phyloP scores from a whole-genome alignment of 2,797 vertebrate species.

The Poeciliopsis turneri region DNA sequence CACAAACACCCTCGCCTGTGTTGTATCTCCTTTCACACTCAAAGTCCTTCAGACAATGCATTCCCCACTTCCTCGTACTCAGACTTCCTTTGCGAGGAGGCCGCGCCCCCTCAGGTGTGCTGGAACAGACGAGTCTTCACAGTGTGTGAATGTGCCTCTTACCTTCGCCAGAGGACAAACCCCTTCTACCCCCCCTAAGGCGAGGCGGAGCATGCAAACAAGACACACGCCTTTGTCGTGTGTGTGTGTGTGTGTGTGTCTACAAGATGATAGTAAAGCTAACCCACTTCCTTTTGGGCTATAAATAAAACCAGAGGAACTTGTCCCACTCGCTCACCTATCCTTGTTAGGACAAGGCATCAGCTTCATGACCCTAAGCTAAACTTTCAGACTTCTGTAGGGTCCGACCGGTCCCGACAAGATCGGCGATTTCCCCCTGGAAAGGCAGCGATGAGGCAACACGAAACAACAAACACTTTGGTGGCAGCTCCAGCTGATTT shows the following conservation, averaged over 20 bases:
- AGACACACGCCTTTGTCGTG: conserved; percentile 20
- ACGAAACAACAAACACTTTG: background rate
- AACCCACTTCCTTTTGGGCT: conserved; percentile 50
- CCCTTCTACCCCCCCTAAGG: no score
- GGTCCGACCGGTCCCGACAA: background rate
- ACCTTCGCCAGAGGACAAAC: background rate
- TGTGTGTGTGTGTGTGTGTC: background rate
- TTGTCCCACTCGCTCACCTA: conserved; percentile 13
- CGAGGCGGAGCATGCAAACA: conserved; percentile 31
- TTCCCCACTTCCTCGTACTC: conserved; percentile 58
- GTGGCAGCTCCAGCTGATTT: conserved; percentile 7
- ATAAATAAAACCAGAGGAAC: conserved; percentile 61
- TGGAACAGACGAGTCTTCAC: conserved; percentile 7
- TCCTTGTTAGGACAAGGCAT: background rate
- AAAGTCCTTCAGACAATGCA: conserved; percentile 46
- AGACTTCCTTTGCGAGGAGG: conserved; percentile 39
- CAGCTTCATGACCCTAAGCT: background rate
- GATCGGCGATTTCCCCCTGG: background rate
- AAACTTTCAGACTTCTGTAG: background rate
- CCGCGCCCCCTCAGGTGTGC: conserved; percentile 67
- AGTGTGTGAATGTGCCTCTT: background rate
- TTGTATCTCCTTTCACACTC: conserved; percentile 4
- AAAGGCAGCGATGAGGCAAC: background rate
- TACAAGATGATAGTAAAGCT: conserved; percentile 33
- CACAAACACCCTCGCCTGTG: background rate